Conservation (phyloP, 2,888 invertebrate genomes). For the Sphecodes monilicornis region DNA sequence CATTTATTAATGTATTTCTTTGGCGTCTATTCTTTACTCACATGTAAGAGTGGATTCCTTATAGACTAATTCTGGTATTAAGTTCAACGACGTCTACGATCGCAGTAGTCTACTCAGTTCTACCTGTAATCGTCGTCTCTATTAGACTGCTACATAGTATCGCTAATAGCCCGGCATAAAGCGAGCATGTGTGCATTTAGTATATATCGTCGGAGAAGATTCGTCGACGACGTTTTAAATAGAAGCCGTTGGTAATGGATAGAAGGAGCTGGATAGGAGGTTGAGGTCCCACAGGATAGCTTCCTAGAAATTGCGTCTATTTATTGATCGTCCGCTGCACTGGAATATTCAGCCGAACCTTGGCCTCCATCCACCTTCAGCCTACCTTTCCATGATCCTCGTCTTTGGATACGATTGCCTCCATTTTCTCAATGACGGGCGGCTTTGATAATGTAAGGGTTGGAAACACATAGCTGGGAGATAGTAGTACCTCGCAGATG, state of each 20-base stretch:
- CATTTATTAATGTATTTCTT: too few relatives aligned
- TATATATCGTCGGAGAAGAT: constrained; percentile 49
- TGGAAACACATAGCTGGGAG: neutral
- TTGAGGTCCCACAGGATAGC: constrained; percentile 55
- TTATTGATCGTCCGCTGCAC: constrained; percentile 76
- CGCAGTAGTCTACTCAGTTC: neutral
- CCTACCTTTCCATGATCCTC: constrained; percentile 1
- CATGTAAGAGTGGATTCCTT: neutral
- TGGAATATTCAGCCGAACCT: constrained; percentile 71
- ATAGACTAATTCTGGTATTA: neutral
- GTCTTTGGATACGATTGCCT: constrained; percentile 25
- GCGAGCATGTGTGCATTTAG: constrained; percentile 47
- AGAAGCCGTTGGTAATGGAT: constrained; percentile 65
- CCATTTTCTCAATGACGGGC: constrained; percentile 8
- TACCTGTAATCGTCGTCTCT: neutral
- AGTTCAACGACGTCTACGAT: neutral
- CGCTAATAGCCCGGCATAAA: constrained; percentile 18
- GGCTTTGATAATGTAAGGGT: constrained; percentile 5
- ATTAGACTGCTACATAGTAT: neutral
- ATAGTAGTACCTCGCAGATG: neutral
- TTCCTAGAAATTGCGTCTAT: constrained; percentile 76
- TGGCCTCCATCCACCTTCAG: constrained; percentile 40
- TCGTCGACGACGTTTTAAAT: constrained; percentile 60
- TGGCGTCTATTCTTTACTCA: too few relatives aligned
- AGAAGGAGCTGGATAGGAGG: constrained; percentile 60